A percentile compares a stretch with the other conserved stretches of the same genome.
Evolutionary conservation across 2,113 vertebrate genomes (phyloP).

Genomic region (Cervus canadensis): DNA sequence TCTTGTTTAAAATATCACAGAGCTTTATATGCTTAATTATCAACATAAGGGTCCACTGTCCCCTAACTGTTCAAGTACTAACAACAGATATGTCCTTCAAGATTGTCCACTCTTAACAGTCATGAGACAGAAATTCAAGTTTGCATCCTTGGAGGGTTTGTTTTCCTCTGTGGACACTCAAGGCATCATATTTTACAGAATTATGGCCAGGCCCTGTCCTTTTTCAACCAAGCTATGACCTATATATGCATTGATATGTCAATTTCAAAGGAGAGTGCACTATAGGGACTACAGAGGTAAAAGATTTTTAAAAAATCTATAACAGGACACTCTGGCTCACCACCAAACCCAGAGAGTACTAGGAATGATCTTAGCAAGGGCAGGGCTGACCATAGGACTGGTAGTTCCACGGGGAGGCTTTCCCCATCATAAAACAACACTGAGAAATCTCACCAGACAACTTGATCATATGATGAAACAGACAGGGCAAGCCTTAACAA

Average conservation of each 20-base stretch:
- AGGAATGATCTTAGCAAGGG: neutral
- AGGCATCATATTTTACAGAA: neutral
- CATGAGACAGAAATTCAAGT: neutral
- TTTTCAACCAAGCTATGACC: neutral
- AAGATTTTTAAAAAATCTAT: rapidly evolving
- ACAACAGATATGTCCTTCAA: neutral
- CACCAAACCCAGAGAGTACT: neutral
- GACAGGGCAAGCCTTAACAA: neutral
- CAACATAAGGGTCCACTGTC: neutral
- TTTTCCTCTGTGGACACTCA: neutral
- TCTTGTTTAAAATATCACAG: neutral
- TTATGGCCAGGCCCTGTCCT: neutral
- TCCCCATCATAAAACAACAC: neutral
- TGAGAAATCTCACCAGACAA: neutral
- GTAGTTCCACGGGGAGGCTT: neutral
- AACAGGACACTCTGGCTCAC: neutral
- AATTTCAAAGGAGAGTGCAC: neutral
- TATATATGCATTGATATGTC: neutral
- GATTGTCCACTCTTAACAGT: neutral
- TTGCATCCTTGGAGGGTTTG: neutral
- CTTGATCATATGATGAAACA: neutral
- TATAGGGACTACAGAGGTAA: too few species aligned
- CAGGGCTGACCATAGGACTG: neutral
- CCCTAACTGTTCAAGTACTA: neutral
- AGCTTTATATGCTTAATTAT: neutral